phyloP scores from a whole-genome alignment of 2,797 vertebrate genomes.

The Antrozous pallidus region DNA sequence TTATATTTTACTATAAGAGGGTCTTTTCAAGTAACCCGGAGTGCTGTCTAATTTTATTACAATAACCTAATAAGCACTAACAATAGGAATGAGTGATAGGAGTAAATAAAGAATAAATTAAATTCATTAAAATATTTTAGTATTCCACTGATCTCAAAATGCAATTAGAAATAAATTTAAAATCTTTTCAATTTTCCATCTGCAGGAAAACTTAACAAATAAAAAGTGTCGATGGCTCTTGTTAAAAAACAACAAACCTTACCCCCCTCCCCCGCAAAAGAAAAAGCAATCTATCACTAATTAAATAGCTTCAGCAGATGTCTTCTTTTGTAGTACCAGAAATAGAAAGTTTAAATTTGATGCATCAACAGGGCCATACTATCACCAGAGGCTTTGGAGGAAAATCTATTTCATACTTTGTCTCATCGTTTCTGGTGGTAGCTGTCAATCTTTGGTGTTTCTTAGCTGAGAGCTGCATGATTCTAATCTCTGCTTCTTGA shows the following conservation, averaged over 20 bases:
- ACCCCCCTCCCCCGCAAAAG: too few relatives aligned
- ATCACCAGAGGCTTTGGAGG: neutral
- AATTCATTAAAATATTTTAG: constrained; percentile 2
- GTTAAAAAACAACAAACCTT: neutral
- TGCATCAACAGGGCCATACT: neutral
- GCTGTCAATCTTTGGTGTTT: neutral
- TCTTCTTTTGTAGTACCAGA: neutral
- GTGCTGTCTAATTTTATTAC: neutral
- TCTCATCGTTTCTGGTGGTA: neutral
- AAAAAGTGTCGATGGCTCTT: neutral
- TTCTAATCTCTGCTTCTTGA: neutral
- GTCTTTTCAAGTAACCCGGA: neutral
- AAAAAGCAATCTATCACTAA: neutral
- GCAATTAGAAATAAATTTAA: neutral
- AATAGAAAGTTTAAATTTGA: neutral
- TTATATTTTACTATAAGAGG: neutral
- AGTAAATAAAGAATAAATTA: neutral
- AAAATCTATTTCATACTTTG: neutral
- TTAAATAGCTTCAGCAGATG: neutral
- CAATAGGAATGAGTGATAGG: neutral
- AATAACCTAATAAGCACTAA: neutral
- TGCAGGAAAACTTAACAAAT: neutral
- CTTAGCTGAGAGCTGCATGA: neutral
- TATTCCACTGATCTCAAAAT: neutral
- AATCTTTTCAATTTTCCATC: neutral